A percentile compares a stretch with the other conserved stretches of the same genome.
phyloP scores from a whole-genome alignment of 2,113 vertebrate species.

The Aspiorhynchus laticeps region DNA sequence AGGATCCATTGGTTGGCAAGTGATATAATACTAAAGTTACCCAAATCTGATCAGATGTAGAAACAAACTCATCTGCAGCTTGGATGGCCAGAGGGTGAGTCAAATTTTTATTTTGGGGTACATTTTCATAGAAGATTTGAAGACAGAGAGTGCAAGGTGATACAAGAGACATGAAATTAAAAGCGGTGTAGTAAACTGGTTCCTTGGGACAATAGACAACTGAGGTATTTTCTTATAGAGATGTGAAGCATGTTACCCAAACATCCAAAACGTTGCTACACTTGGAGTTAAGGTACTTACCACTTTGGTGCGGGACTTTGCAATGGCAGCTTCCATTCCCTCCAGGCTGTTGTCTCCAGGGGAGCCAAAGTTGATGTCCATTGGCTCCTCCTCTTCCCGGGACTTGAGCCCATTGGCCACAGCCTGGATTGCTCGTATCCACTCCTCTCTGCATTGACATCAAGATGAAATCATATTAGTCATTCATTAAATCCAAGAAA shows the following conservation, averaged over 20 bases:
- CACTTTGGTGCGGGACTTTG: conserved; percentile 86
- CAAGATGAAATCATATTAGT: conserved; percentile 23
- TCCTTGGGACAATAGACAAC: neutral
- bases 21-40: too few species aligned
- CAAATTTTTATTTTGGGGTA: too few species aligned
- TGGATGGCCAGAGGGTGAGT: too few species aligned
- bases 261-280: neutral
- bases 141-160: neutral
- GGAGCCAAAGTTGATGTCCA: conserved; percentile 88
- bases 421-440: conserved; percentile 90
- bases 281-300: conserved; percentile 71
- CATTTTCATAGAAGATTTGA: too few species aligned
- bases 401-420: conserved; percentile 92
- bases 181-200: neutral
- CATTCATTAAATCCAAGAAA: neutral
- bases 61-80: too few species aligned
- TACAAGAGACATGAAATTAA: neutral
- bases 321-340: conserved; percentile 86
- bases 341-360: conserved; percentile 80
- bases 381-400: conserved; percentile 79
- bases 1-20: too few species aligned
- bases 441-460: conserved; percentile 82
- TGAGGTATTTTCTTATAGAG: neutral
- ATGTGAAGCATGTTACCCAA: neutral
- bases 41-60: too few species aligned